Evolutionary conservation across 1,140 invertebrate species (phyloP).

Genomic region (Trichomalopsis sarcophagae): DNA sequence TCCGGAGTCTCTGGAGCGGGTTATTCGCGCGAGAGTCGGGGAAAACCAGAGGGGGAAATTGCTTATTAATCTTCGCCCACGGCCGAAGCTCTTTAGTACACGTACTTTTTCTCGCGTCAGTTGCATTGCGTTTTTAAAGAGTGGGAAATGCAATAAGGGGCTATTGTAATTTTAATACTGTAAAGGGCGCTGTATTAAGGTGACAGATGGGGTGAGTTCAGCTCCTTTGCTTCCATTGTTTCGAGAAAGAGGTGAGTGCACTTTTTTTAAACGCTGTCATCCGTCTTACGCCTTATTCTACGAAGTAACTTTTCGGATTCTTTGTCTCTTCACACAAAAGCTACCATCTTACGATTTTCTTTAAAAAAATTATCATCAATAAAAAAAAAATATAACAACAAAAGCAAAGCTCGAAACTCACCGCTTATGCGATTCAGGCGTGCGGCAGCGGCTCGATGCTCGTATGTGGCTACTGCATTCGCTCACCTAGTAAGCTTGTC

Average conservation of each 20-base stretch:
- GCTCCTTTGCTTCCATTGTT: no score
- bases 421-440: constrained; percentile 32
- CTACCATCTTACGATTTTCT: no score
- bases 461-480: neutral
- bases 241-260: no score
- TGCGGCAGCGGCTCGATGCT: neutral
- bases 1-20: neutral
- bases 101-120: neutral
- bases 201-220: neutral
- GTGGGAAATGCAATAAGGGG: neutral
- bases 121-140: neutral
- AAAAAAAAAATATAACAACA: no score
- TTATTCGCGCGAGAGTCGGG: neutral
- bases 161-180: neutral
- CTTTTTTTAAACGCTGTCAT: no score
- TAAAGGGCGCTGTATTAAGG: neutral
- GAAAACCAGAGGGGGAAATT: neutral
- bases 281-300: no score
- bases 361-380: no score
- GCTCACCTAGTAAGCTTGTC: neutral
- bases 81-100: neutral
- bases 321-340: no score
- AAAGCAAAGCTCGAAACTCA: neutral
- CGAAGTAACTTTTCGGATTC: no score
- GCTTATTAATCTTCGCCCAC: constrained; percentile 4